phyloP scores from a whole-genome alignment of 1,140 invertebrate genomes.

The Berghia stephanieae region DNA sequence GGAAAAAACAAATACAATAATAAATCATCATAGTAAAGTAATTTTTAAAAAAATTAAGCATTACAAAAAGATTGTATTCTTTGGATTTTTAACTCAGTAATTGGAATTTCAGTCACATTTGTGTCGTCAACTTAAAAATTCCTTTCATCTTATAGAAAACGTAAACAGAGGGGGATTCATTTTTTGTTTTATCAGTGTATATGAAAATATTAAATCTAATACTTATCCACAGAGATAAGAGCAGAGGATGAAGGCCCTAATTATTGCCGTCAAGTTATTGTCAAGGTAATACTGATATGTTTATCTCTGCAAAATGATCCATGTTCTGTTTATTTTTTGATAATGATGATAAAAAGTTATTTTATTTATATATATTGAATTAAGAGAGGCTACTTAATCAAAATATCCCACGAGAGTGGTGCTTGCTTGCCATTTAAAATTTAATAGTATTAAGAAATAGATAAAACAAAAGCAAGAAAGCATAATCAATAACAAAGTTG shows the following conservation, averaged over 20 bases:
- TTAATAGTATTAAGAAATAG: too few relatives aligned
- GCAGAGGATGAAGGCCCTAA: constrained; percentile 65
- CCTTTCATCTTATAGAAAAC: background rate
- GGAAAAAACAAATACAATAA: too few relatives aligned
- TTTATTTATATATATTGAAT: too few relatives aligned
- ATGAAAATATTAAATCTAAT: background rate
- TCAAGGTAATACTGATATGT: constrained; percentile 69
- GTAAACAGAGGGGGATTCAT: too few relatives aligned
- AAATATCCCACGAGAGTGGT: too few relatives aligned
- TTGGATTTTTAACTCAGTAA: background rate
- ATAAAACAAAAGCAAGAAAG: too few relatives aligned
- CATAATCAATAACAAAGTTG: too few relatives aligned
- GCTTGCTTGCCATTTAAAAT: too few relatives aligned
- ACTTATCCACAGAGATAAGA: constrained; percentile 37
- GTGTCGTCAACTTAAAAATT: background rate
- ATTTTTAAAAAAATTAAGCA: background rate
- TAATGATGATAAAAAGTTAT: background rate
- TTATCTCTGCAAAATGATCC: background rate
- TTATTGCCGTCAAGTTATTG: constrained; percentile 79
- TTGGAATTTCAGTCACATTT: background rate
- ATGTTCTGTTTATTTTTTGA: background rate
- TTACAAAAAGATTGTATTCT: background rate
- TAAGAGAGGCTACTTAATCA: too few relatives aligned
- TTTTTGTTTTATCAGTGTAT: constrained; percentile 21
- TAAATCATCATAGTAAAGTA: too few relatives aligned